Conservation (phyloP, 2,113 vertebrate genomes). For the Atlantisia rogersi region DNA sequence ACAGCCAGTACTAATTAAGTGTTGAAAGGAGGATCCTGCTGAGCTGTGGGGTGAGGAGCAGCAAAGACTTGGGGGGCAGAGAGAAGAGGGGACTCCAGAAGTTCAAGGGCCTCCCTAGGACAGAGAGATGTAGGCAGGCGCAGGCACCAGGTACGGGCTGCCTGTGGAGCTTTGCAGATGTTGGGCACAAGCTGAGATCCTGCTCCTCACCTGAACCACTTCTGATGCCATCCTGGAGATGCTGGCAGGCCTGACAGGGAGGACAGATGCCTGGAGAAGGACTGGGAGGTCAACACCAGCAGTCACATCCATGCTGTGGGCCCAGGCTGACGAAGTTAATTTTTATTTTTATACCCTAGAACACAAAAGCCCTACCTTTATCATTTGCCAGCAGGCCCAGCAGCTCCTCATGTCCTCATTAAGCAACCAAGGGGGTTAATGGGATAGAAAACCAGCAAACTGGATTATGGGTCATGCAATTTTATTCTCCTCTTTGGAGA, state of each 20-base stretch:
- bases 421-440: background rate
- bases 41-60: background rate
- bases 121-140: background rate
- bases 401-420: background rate
- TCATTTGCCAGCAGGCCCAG: background rate
- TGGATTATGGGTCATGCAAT: background rate
- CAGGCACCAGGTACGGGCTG: accelerated
- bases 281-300: background rate
- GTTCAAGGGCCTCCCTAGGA: background rate
- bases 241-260: background rate
- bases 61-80: background rate
- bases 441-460: background rate
- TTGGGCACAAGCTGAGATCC: background rate
- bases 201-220: background rate
- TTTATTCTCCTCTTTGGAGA: background rate
- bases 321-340: background rate
- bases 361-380: conserved; percentile 26
- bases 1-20: background rate
- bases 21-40: background rate
- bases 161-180: background rate
- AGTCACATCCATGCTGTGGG: accelerated
- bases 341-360: conserved; percentile 19
- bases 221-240: background rate
- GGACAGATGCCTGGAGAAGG: background rate
- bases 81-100: background rate